Conservation (phyloP, 64 coral and sea anemone genomes). For the Stylophora pistillata region DNA sequence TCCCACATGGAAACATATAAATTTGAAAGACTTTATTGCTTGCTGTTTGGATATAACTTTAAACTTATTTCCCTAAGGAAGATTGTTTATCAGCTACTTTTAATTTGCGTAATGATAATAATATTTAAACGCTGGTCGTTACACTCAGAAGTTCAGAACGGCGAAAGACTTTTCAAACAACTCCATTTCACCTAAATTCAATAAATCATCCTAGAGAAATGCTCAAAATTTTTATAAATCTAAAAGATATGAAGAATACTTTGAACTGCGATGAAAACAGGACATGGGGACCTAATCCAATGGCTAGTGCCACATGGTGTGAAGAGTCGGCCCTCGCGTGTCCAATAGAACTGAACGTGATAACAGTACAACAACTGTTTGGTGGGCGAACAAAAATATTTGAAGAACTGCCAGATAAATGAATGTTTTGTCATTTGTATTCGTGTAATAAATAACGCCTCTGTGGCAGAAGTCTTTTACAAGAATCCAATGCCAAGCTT, state of each 20-base stretch:
- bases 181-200: too few relatives aligned
- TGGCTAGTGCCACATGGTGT: background rate
- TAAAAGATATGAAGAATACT: background rate
- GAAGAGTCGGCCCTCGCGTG: background rate
- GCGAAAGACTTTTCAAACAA: background rate
- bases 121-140: background rate
- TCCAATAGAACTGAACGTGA: background rate
- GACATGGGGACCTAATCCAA: background rate
- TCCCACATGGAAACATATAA: constrained; percentile 24
- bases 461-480: background rate
- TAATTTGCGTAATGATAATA: constrained; percentile 40
- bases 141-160: background rate
- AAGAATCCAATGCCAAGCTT: background rate
- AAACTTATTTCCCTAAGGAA: constrained; percentile 6
- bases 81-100: constrained; percentile 46
- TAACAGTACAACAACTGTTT: background rate
- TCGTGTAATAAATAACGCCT: background rate
- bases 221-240: background rate
- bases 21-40: constrained; percentile 20
- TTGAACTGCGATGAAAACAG: background rate
- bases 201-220: background rate
- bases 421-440: background rate
- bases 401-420: constrained; percentile 5
- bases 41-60: constrained; percentile 49
- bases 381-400: constrained; percentile 4